These are phyloP conservation scores for Podabrus alpinus DNA, from an alignment of 2,888 invertebrate genomes.

Conservation along the genomic window DNA sequence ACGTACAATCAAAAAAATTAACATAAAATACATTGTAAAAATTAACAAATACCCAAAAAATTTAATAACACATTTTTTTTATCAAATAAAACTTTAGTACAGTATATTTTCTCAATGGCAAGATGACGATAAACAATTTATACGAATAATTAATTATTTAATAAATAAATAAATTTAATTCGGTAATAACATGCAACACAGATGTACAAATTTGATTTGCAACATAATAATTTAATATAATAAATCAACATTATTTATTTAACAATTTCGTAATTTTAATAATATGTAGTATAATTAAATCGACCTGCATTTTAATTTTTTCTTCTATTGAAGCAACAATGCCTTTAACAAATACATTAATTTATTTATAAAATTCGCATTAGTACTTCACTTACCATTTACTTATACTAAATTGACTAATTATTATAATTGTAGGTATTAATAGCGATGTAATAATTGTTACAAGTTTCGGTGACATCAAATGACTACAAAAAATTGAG, in stretches of 20 bases:
- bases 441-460: not conserved
- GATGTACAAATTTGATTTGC: slow-evolving; percentile 17
- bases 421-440: slow-evolving; percentile 6
- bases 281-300: slow-evolving; percentile 5
- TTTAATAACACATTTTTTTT: not conserved
- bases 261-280: slow-evolving; percentile 20
- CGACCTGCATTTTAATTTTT: not conserved
- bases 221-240: slow-evolving; percentile 15
- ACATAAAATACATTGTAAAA: slow-evolving; percentile 7
- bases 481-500: slow-evolving; percentile 15
- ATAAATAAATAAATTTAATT: not conserved
- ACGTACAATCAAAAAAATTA: slow-evolving; percentile 19
- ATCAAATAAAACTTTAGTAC: not conserved
- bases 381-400: not conserved
- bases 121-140: not conserved
- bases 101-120: not conserved
- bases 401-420: slow-evolving; percentile 16
- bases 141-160: not conserved
- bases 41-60: slow-evolving; percentile 17
- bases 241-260: slow-evolving; percentile 26
- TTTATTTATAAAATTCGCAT: slow-evolving; percentile 7
- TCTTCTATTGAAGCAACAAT: not conserved
- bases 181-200: not conserved
- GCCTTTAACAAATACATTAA: not conserved
- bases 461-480: slow-evolving; percentile 1